These are phyloP conservation scores for Agrypnia vestita DNA, from an alignment of 1,140 invertebrate species.

Conservation along the genomic window DNA sequence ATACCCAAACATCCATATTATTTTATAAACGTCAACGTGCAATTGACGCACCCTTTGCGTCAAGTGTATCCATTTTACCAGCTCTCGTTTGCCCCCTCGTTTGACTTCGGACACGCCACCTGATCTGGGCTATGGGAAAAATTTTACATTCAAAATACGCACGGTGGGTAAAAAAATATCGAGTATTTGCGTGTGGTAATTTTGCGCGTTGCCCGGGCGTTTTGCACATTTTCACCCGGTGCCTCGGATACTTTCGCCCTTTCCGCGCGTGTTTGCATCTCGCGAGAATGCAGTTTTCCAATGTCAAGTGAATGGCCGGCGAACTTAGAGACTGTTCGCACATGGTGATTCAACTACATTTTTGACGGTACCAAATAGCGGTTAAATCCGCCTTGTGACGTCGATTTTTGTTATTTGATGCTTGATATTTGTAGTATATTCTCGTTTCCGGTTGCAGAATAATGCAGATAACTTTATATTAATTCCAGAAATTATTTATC, in stretches of 20 bases:
- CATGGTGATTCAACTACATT: background rate
- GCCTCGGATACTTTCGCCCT: background rate
- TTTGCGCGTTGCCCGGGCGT: no score
- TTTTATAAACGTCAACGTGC: background rate
- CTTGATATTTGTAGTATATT: no score
- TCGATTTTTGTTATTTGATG: no score
- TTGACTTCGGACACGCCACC: background rate
- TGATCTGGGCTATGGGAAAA: background rate
- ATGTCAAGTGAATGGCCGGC: slow-evolving; percentile 5
- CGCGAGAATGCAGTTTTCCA: slow-evolving; percentile 4
- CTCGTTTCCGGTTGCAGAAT: no score
- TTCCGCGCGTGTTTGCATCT: background rate
- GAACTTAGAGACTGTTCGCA: slow-evolving; percentile 1
- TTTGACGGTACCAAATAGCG: no score
- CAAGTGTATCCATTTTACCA: background rate
- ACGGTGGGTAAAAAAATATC: background rate
- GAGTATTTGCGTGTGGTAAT: background rate
- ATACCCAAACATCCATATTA: background rate
- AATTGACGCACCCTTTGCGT: background rate
- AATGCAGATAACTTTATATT: no score
- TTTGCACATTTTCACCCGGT: background rate
- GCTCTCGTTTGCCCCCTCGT: no score
- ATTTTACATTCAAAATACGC: background rate
- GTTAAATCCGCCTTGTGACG: no score
- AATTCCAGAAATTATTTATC: no score